These are phyloP conservation scores for Erythrolamprus reginae DNA, from an alignment of 2,113 vertebrate genomes.

Conservation along the genomic window DNA sequence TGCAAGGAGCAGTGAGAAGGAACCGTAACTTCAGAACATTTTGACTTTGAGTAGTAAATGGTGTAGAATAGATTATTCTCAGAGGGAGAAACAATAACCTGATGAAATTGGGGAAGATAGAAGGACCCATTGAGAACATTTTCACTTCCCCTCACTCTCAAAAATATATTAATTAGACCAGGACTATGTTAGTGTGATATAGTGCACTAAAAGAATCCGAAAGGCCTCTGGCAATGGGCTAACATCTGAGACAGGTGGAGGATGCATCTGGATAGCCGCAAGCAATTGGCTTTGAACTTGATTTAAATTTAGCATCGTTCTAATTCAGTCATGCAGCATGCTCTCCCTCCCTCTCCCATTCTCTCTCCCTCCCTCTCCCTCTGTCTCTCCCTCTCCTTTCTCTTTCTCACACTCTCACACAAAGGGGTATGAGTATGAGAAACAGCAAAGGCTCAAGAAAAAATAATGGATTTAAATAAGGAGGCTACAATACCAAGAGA, in stretches of 20 bases:
- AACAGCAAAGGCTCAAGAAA: not conserved
- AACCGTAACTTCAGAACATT: not conserved
- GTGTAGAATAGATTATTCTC: not conserved
- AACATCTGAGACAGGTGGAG: not conserved
- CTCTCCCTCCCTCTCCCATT: no score
- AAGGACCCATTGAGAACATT: not conserved
- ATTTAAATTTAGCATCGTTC: not conserved
- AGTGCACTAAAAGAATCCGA: not conserved
- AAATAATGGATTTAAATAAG: not conserved
- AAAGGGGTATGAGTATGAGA: no score
- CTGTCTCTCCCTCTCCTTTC: no score
- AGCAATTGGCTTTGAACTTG: not conserved
- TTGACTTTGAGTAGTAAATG: not conserved
- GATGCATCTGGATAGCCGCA: not conserved
- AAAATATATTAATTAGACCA: not conserved
- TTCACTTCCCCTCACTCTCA: not conserved
- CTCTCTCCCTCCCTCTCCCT: no score
- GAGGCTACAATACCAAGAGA: not conserved
- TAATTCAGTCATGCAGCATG: not conserved
- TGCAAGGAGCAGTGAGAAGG: not conserved
- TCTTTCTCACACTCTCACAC: no score
- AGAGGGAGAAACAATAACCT: not conserved
- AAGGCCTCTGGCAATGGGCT: not conserved
- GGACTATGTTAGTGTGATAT: not conserved
- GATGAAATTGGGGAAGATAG: not conserved